phyloP scores from a whole-genome alignment of 2,888 invertebrate species.

The Cosmorhoe ocellata region DNA sequence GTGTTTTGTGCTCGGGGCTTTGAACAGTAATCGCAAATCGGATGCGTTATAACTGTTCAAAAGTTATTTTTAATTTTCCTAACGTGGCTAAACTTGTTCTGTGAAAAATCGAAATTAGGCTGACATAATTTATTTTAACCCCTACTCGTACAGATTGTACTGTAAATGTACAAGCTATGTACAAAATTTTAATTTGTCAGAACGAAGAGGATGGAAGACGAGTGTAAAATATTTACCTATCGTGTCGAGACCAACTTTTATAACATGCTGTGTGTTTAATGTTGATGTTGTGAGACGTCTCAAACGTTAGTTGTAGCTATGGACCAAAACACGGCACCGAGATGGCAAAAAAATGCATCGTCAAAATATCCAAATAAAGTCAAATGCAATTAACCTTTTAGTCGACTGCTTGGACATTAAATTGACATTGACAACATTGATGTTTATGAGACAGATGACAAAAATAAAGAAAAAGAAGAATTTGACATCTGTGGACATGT shows the following conservation, averaged over 20 bases:
- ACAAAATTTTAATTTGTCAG: slow-evolving; percentile 47
- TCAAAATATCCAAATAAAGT: too few species aligned
- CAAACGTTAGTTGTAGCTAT: slow-evolving; percentile 6
- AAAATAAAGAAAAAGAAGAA: too few species aligned
- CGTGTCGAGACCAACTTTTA: slow-evolving; percentile 70
- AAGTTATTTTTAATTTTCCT: slow-evolving; percentile 35
- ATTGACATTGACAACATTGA: too few species aligned
- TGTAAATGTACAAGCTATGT: slow-evolving; percentile 62
- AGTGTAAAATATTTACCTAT: slow-evolving; percentile 49
- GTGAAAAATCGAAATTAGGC: slow-evolving; percentile 47
- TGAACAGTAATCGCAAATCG: slow-evolving; percentile 12
- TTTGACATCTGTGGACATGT: too few species aligned
- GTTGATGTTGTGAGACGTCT: slow-evolving; percentile 24
- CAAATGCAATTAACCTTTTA: too few species aligned
- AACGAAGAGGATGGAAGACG: slow-evolving; percentile 35
- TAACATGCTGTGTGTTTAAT: slow-evolving; percentile 41
- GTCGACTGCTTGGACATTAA: too few species aligned
- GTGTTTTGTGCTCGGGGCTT: too few species aligned
- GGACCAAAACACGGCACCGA: too few species aligned
- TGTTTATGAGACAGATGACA: too few species aligned
- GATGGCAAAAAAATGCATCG: too few species aligned
- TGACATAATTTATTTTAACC: slow-evolving; percentile 45
- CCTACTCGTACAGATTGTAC: slow-evolving; percentile 64
- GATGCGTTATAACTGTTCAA: slow-evolving; percentile 40
- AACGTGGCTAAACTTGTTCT: slow-evolving; percentile 76